phyloP scores from a whole-genome alignment of 2,888 invertebrate genomes.

The Dolichomitus sp. region DNA sequence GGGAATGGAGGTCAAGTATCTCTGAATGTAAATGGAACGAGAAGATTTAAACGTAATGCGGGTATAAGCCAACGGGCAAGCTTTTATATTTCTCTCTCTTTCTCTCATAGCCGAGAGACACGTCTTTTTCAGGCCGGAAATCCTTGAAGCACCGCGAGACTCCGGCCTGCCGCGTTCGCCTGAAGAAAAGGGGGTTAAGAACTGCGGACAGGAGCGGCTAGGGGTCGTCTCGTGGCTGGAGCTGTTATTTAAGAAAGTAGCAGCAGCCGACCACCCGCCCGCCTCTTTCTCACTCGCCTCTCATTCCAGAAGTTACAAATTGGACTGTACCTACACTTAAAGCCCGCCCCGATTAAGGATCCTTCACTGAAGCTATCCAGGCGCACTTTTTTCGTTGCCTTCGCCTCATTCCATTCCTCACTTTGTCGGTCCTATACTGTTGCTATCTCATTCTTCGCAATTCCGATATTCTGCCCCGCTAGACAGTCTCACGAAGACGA shows the following conservation, averaged over 20 bases:
- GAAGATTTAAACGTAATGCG: conserved; percentile 73
- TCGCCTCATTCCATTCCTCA: conserved; percentile 38
- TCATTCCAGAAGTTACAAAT: conserved; percentile 72
- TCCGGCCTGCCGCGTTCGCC: conserved; percentile 49
- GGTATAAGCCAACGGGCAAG: conserved; percentile 65
- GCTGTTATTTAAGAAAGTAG: conserved; percentile 74
- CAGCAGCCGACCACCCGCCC: conserved; percentile 39
- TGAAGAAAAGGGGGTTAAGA: conserved; percentile 60
- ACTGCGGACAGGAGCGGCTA: conserved; percentile 58
- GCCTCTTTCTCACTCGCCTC: conserved; percentile 52
- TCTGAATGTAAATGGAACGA: conserved; percentile 73
- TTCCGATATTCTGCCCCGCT: conserved; percentile 35
- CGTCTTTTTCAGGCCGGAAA: conserved; percentile 67
- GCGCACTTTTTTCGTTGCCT: conserved; percentile 53
- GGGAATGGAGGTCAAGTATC: conserved; percentile 73
- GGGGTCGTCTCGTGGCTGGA: conserved; percentile 44
- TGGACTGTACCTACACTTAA: conserved; percentile 70
- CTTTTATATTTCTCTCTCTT: conserved; percentile 35
- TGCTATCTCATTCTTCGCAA: conserved; percentile 27
- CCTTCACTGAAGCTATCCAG: conserved; percentile 57
- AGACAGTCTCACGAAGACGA: conserved; percentile 1
- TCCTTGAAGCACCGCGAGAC: conserved; percentile 59
- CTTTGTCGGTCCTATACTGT: conserved; percentile 16
- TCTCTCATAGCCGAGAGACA: conserved; percentile 28
- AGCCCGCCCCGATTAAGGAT: conserved; percentile 73